Percentiles rank a stretch among this genome's conserved stretches.
phyloP scores from a whole-genome alignment of 1,140 invertebrate species.

The Heliconius melpomene region DNA sequence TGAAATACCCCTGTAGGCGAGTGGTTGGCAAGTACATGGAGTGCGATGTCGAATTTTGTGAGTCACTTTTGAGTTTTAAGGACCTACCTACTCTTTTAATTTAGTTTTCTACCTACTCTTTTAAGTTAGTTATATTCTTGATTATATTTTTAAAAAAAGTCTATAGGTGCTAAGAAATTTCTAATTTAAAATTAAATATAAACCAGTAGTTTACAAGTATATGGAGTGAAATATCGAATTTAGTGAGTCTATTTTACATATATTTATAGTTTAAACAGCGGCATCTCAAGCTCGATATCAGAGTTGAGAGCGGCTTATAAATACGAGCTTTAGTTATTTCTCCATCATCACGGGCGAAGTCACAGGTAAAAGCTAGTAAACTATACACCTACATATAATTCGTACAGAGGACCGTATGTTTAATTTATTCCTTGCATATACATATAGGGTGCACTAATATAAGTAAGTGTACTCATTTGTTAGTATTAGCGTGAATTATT shows the following conservation, averaged over 20 bases:
- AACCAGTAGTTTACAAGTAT: neutral
- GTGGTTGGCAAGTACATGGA: neutral
- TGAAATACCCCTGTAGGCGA: constrained; percentile 8
- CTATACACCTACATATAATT: no score
- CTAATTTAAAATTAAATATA: neutral
- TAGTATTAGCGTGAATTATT: constrained; percentile 43
- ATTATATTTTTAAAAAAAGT: no score
- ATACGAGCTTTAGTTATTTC: no score
- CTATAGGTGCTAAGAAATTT: no score
- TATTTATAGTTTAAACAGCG: no score
- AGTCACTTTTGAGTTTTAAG: neutral
- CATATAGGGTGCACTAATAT: neutral
- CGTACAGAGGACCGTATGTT: neutral
- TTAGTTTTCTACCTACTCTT: no score
- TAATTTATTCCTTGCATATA: neutral
- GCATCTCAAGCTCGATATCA: no score
- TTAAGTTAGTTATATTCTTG: no score
- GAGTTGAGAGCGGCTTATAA: no score
- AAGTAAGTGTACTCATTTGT: constrained; percentile 35
- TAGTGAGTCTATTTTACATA: neutral
- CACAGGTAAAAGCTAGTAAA: no score
- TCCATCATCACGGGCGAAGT: no score
- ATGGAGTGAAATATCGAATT: neutral
- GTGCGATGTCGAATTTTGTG: constrained; percentile 8
- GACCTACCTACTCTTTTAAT: no score